phyloP scores from a whole-genome alignment of 2,888 invertebrate genomes.

The Cerastis leucographa region DNA sequence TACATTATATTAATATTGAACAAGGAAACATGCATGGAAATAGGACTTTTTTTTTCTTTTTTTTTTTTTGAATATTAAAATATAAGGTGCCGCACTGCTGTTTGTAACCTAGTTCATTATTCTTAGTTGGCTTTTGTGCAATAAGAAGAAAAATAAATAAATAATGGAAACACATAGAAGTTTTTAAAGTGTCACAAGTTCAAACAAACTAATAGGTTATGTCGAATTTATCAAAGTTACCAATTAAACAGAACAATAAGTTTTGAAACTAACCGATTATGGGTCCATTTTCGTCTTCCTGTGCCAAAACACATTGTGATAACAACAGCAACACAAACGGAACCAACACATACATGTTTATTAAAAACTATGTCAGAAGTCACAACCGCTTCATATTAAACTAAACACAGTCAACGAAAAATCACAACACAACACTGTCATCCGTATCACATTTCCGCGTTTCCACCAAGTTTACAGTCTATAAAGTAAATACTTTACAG shows the following conservation, averaged over 20 bases:
- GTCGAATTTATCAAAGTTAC: background rate
- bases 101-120: background rate
- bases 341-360: constrained; percentile 72
- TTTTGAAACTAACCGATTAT: constrained; percentile 76
- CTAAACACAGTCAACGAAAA: constrained; percentile 36
- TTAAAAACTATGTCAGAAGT: constrained; percentile 43
- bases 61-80: too few species aligned
- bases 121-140: background rate
- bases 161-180: background rate
- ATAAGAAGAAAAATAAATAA: background rate
- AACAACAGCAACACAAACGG: constrained; percentile 71
- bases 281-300: constrained; percentile 57
- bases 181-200: background rate
- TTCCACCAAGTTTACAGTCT: constrained; percentile 45
- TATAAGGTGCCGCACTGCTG: too few species aligned
- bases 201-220: constrained; percentile 10
- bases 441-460: constrained; percentile 14
- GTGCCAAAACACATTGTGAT: constrained; percentile 68
- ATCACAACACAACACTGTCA: constrained; percentile 49
- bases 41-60: too few species aligned
- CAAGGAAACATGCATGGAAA: background rate
- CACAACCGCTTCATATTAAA: constrained; percentile 49
- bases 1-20: background rate
- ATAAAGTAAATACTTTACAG: constrained; percentile 69
- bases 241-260: background rate